A percentile compares a stretch with the other conserved stretches of the same genome.
These are phyloP conservation scores for Chionodraco myersi DNA, from an alignment of 2,113 vertebrate genomes.

Conservation along the genomic window DNA sequence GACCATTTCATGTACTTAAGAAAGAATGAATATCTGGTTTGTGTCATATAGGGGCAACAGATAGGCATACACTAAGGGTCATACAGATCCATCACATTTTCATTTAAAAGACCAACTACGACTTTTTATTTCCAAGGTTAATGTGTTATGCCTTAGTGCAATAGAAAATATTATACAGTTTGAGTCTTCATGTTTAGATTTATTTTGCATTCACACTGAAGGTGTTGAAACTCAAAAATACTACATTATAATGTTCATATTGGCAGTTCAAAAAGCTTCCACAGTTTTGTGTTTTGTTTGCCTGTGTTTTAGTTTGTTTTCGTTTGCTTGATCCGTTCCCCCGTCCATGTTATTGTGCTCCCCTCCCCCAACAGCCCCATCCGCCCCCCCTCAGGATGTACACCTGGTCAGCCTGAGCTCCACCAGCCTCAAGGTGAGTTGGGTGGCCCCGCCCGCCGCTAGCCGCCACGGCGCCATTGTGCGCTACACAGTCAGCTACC, in stretches of 20 bases:
- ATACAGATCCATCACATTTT: neutral
- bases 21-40: neutral
- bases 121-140: neutral
- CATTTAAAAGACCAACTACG: neutral
- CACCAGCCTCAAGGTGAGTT: constrained; percentile 99
- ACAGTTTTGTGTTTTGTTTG: constrained; percentile 60
- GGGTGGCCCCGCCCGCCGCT: constrained; percentile 94
- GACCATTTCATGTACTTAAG: neutral
- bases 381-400: constrained; percentile 97
- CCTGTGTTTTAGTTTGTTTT: constrained; percentile 54
- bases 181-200: neutral
- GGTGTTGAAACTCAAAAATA: neutral
- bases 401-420: constrained; percentile 93
- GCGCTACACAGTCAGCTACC: constrained; percentile 95
- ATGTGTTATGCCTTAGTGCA: neutral
- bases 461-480: constrained; percentile 96
- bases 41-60: neutral
- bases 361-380: constrained; percentile 88
- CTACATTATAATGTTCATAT: constrained; percentile 1
- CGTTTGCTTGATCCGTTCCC: constrained; percentile 90
- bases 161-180: neutral
- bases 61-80: neutral
- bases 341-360: constrained; percentile 74
- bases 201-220: neutral
- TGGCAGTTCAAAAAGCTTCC: constrained; percentile 63